Base-by-base conservation (phyloP, 2,888 invertebrate species). In the Drosophila neonasuta region DNA sequence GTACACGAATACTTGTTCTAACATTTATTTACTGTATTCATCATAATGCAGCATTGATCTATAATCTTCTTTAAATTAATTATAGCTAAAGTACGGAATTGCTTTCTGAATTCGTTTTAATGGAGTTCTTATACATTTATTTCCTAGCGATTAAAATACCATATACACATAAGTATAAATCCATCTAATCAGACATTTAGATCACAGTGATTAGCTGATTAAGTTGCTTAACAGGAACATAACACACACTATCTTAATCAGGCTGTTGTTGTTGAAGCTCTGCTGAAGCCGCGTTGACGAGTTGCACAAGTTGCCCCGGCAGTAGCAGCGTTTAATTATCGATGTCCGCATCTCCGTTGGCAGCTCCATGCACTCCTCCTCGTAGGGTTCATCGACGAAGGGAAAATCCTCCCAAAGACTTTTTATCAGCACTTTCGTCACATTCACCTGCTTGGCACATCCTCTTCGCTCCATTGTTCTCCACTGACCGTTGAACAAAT, bases 221-320 rank as follows among this genome's bases (percentile, higher is more conserved):
- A 66, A 41, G 52, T 36, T 50, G 58, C 57, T n/a, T 17, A 68
- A 44, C 45, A 72, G 59, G 29, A 51, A 64, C 46, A 69, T 3
- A 17, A 48, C 15, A 34, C 8, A 65, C 11, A 39, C 17, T 5
- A 63, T 36, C 39, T 42, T 29, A 15, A 44, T 44, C 1, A 34
- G 29, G 5, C 6, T 52, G 29, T 34, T 57, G 39, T n/a, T 36
- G 36, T 34, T 11, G 11, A 24, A 24, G 24, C 1, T 24, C 6
- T 5, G 24, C 24, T 34, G 10, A 10, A 4, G 29, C 48, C 34
- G 30, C 13, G 44, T 41, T 24, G 71, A 46, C 32, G 72, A 32
- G 49, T 80, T 80, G 50, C 79, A 80, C 32, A 80, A 41, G 15
- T 67, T 57, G 39, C 70, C 70, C 2, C 66, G 63, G 51, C 79